Evolutionary conservation across 2,797 vertebrate species (phyloP), one percentile per base, ranked within the genome.

Genomic region (Gymnothorax javanicus): DNA sequence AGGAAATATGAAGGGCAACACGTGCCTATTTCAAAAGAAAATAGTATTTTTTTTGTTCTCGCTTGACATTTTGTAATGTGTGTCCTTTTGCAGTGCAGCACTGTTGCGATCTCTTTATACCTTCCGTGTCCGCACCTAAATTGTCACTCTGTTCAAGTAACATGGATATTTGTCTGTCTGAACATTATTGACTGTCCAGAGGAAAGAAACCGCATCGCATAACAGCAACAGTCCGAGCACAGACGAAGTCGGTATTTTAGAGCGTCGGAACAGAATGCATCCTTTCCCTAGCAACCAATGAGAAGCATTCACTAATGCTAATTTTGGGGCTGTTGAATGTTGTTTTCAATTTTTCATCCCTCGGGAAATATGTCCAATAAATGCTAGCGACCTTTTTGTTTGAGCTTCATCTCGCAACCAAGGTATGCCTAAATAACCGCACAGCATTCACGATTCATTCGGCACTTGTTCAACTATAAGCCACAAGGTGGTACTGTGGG

Each of bases 401-500:
- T 82, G 23, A 59, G 11, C 50, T 17, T 81, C 27, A 23, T 77
- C 27, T 64, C 54, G 43, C 27, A 52, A 60, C 27, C 60, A 20
- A 64, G 87, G 77, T 88, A 54, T 59, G 83, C 50, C 8, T 25
- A 54, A 69, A 82, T 59, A 43, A 43, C 33, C 33, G 59, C 7
- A 84, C 69, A 59, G 62, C 69, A 57, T 62, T 58, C 33, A 58
- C 54, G 20, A 71, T 60, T 67, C 64, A 84, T 60, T 84, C 50
- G 71, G 71, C 89, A 88, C 91, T 71, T 89, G 77, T 95, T 75
- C 94, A 82, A 86, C 62, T 86, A 84, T 91, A 91, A 88, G 89
- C 97, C 97, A 95, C 97, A 95, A 98, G 97, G 96, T 97, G 97
- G 97, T 96, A 93, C 90, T 97, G 92, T 96, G 94, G 93, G 91